These are phyloP conservation scores for Colletes collaris DNA, from an alignment of 2,888 invertebrate species.

Conservation along the genomic window DNA sequence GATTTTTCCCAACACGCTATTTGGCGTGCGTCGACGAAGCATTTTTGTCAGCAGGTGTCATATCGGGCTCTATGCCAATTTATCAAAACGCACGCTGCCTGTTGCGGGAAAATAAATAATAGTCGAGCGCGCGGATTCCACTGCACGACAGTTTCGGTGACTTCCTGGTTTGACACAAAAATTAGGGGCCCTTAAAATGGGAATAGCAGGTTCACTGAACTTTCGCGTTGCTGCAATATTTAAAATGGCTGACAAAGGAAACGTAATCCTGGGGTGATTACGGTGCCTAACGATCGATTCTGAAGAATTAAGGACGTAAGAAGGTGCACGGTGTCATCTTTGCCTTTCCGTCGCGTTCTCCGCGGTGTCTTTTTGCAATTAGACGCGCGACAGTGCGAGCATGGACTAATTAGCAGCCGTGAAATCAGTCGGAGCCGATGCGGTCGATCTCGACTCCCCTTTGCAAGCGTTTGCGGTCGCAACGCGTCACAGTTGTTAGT, in stretches of 20 bases:
- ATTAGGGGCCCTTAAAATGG: no score
- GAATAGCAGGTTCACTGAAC: no score
- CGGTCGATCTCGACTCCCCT: conserved; percentile 64
- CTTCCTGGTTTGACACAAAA: no score
- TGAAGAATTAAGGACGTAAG: not conserved
- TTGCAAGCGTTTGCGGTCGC: conserved; percentile 64
- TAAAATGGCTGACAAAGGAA: no score
- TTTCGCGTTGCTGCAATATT: no score
- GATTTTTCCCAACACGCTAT: conserved; percentile 63
- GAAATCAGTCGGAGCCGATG: conserved; percentile 70
- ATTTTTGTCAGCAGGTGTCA: conserved; percentile 62
- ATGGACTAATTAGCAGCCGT: conserved; percentile 74
- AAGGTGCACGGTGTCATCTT: not conserved
- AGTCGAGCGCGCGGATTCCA: no score
- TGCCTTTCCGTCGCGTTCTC: not conserved
- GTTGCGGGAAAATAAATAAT: not conserved
- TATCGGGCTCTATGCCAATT: conserved; percentile 52
- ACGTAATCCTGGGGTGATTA: no score
- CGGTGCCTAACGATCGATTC: not conserved
- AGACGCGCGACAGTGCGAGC: conserved; percentile 49
- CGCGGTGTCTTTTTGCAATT: conserved; percentile 56
- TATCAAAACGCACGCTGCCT: conserved; percentile 11
- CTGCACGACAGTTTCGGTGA: no score
- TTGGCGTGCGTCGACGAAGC: conserved; percentile 32
- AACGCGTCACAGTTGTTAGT: conserved; percentile 72